These are phyloP conservation scores for Furcifer pardalis DNA, from an alignment of 2,797 vertebrate genomes.

Conservation along the genomic window DNA sequence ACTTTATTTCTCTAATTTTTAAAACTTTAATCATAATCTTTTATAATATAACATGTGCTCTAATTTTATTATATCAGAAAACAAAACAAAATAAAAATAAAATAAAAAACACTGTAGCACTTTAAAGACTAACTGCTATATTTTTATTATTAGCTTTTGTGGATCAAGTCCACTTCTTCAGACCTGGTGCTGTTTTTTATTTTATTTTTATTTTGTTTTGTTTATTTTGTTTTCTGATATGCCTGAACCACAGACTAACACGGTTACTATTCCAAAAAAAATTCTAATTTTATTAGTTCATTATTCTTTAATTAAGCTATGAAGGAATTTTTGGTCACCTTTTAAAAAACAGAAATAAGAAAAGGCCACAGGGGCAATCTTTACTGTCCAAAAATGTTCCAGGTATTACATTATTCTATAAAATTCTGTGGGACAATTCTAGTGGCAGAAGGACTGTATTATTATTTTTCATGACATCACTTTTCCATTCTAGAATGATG, in stretches of 20 bases:
- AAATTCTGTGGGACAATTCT: neutral
- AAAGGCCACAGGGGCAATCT: no score
- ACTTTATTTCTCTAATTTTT: neutral
- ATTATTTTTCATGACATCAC: neutral
- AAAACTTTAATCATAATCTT: constrained; percentile 11
- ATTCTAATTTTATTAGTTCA: constrained; percentile 5
- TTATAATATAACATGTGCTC: neutral
- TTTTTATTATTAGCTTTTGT: no score
- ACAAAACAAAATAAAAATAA: no score
- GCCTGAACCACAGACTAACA: no score
- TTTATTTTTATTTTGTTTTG: no score
- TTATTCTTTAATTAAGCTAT: neutral
- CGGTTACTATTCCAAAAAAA: no score
- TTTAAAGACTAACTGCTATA: no score
- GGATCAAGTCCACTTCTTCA: no score
- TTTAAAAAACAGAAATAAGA: neutral
- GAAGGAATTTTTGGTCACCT: constrained; percentile 18
- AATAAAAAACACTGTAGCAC: no score
- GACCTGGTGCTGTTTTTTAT: no score
- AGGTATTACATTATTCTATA: neutral
- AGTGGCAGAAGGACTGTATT: neutral
- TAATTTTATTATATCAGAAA: neutral
- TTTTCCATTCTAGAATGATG: neutral
- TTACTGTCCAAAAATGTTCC: neutral
- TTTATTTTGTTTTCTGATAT: no score